These are phyloP conservation scores for Poecilia wingei DNA, from an alignment of 2,797 vertebrate species.

Conservation along the genomic window DNA sequence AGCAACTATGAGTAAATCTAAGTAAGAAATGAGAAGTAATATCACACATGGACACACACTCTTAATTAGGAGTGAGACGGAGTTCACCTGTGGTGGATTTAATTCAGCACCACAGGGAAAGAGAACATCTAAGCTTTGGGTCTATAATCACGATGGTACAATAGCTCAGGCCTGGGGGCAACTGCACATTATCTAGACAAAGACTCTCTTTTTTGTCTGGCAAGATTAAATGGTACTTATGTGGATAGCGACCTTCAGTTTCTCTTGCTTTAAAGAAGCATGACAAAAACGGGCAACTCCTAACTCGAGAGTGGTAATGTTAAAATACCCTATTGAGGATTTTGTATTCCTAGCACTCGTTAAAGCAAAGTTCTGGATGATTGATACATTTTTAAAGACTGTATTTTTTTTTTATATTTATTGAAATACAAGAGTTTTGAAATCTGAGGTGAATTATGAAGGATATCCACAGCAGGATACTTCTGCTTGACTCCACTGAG, in stretches of 20 bases:
- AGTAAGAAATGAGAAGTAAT: conserved; percentile 61
- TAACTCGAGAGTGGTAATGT: conserved; percentile 40
- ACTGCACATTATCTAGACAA: conserved; percentile 46
- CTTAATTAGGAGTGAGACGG: conserved; percentile 69
- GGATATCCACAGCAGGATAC: conserved; percentile 1
- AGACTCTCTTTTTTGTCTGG: conserved; percentile 54
- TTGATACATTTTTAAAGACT: neutral
- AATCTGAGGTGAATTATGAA: neutral
- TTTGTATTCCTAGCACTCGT: conserved; percentile 15
- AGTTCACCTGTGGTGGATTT: conserved; percentile 65
- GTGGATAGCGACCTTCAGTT: conserved; percentile 48
- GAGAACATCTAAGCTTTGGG: conserved; percentile 54
- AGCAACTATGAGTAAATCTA: conserved; percentile 13
- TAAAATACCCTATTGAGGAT: conserved; percentile 31
- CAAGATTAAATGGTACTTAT: conserved; percentile 61
- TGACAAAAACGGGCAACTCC: conserved; percentile 51
- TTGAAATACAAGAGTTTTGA: neutral
- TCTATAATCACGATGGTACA: conserved; percentile 56
- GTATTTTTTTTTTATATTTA: neutral
- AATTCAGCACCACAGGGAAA: conserved; percentile 51
- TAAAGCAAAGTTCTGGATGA: conserved; percentile 22
- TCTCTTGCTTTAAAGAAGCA: conserved; percentile 54
- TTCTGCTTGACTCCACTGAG: neutral
- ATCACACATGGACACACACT: conserved; percentile 68
- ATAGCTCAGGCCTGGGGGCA: conserved; percentile 50